Conservation (phyloP, 1,140 invertebrate genomes). For the Triops longicaudatus region DNA sequence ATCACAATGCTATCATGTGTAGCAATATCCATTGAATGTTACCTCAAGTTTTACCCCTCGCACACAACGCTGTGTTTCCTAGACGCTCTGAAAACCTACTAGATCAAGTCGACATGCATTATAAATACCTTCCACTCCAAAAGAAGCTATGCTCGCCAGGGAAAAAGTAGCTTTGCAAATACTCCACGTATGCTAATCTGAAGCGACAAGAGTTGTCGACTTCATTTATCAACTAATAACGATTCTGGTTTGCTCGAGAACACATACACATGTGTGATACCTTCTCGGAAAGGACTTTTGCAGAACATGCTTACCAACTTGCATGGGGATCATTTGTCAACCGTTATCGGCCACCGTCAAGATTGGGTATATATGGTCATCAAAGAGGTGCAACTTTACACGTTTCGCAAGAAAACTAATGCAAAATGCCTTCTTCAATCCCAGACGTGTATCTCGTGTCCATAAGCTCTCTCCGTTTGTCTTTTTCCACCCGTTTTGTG, state of each 20-base stretch:
- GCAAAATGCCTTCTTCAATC: too few relatives aligned
- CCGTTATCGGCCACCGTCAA: neutral
- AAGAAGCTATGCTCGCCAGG: too few relatives aligned
- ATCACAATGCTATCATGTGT: neutral
- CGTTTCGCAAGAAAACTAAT: neutral
- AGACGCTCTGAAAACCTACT: too few relatives aligned
- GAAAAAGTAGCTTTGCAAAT: neutral
- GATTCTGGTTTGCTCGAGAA: neutral
- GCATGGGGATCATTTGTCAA: neutral
- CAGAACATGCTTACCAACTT: neutral
- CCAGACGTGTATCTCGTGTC: too few relatives aligned
- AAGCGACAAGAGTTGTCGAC: neutral
- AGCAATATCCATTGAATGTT: neutral
- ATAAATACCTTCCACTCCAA: too few relatives aligned
- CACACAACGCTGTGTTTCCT: too few relatives aligned
- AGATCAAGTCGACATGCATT: too few relatives aligned
- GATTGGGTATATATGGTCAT: neutral
- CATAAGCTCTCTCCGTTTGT: too few relatives aligned
- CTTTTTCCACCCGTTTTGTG: too few relatives aligned
- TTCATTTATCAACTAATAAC: neutral
- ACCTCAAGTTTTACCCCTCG: too few relatives aligned
- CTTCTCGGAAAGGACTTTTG: neutral
- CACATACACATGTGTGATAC: neutral
- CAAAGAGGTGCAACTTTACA: neutral
- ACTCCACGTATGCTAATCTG: neutral